phyloP scores from a whole-genome alignment of 1,140 invertebrate species.

The Conopomorpha cramerella region DNA sequence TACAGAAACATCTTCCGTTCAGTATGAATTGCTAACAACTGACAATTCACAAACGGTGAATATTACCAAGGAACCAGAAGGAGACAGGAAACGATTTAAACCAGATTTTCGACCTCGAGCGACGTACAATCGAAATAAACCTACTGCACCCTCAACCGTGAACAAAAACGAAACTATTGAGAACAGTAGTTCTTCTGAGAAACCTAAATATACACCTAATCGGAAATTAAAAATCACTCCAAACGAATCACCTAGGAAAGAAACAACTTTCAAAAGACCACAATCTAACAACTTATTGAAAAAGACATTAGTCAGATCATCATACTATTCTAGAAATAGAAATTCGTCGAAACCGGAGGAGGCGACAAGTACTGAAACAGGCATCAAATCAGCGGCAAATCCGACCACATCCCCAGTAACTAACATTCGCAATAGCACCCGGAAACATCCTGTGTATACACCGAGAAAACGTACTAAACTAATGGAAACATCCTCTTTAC shows the following conservation, averaged over 20 bases:
- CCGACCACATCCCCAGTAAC: slow-evolving; percentile 16
- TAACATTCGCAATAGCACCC: slow-evolving; percentile 18
- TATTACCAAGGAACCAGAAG: slow-evolving; percentile 21
- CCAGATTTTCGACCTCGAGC: slow-evolving; percentile 10
- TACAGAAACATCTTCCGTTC: slow-evolving; percentile 14
- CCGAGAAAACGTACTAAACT: neutral
- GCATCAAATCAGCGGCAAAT: slow-evolving; percentile 4
- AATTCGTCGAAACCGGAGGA: too few species aligned
- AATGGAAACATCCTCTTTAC: neutral
- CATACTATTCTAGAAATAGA: slow-evolving; percentile 14
- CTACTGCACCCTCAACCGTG: too few species aligned
- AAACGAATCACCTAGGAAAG: slow-evolving; percentile 17
- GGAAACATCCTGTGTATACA: slow-evolving; percentile 6
- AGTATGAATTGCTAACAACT: slow-evolving; percentile 10
- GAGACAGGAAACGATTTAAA: slow-evolving; percentile 22
- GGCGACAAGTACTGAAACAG: too few species aligned
- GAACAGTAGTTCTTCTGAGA: too few species aligned
- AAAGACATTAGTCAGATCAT: slow-evolving; percentile 19
- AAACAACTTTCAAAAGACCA: slow-evolving; percentile 20
- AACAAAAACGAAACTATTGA: too few species aligned
- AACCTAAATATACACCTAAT: slow-evolving; percentile 27
- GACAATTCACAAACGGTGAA: slow-evolving; percentile 16
- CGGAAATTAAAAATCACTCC: slow-evolving; percentile 34
- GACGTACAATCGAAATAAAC: slow-evolving; percentile 12
- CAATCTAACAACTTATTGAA: slow-evolving; percentile 18